Evolutionary conservation across 2,113 vertebrate genomes (phyloP).

Genomic region (Irena cyanogastra): DNA sequence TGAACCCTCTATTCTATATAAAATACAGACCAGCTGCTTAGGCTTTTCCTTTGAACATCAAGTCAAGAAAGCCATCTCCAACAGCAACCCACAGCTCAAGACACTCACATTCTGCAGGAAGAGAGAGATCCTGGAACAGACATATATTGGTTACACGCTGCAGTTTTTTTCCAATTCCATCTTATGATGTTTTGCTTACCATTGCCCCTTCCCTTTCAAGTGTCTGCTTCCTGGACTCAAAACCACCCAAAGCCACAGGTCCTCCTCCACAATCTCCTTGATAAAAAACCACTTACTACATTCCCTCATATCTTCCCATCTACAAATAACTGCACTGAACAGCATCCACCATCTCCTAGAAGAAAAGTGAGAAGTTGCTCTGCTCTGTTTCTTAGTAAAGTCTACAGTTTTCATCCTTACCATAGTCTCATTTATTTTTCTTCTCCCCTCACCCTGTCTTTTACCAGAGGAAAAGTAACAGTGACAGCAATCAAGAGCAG

Average conservation of each 20-base stretch:
- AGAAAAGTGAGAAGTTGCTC: neutral
- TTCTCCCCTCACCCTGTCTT: neutral
- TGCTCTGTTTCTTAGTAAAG: neutral
- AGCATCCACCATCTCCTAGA: neutral
- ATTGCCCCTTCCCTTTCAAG: neutral
- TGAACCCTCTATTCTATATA: neutral
- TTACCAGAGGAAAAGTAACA: neutral
- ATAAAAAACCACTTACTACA: neutral
- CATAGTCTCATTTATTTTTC: neutral
- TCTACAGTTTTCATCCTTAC: neutral
- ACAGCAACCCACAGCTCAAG: neutral
- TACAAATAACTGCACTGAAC: neutral
- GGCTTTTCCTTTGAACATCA: neutral
- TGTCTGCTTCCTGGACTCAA: neutral
- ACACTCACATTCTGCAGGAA: fast-evolving
- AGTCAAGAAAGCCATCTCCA: neutral
- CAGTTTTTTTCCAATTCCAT: neutral
- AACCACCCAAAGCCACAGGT: neutral
- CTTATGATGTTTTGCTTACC: neutral
- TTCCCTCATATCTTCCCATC: neutral
- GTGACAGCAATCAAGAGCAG: neutral
- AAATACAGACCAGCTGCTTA: neutral
- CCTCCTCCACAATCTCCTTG: neutral
- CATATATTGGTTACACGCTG: neutral
- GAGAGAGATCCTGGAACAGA: neutral